Evolutionary conservation across 2,113 vertebrate genomes (phyloP), one percentile per base, ranked within the genome.

Genomic region (Tympanuchus pallidicinctus): DNA sequence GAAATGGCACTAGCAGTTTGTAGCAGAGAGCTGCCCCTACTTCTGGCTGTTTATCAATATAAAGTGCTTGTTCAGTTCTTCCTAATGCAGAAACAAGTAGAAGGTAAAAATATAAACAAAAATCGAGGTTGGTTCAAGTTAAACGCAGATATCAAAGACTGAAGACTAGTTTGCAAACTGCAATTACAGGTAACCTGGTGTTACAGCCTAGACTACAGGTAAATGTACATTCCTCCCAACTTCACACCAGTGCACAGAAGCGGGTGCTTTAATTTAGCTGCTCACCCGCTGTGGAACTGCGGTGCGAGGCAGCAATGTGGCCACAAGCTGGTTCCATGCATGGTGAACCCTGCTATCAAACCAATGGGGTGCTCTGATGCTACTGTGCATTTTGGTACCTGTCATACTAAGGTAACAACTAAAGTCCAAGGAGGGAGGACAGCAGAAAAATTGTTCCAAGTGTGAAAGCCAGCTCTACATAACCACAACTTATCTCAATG

Each of bases 221-320:
- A 59, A 80, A 82, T 4, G 8, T 5, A 9, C 2, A 4, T 12
- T 36, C 54, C 48, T 4, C 30, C 28, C 47, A 30, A 34, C 11
- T 21, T 1, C 64, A 30, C 36, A 10, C 25, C 1, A 42, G 48
- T 0, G 6, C 45, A 30, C 1, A 34, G 43, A 60, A 86, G 78
- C 1, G 4, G 19, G 12, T 64, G 57, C 2, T n/a, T 71, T 4
- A 38, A 43, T 43, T 43, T 43, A 17, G 42, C 5, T 36, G 27
- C 56, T 60, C 10, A 25, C 54, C 13, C 7, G 19, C 36, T 34
- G 28, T 16, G 28, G 16, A 59, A 17, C 15, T 36, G 11, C 0
- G 0, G n/a, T 1, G 0, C 13, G 13, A 57, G 76, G 66, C 66
- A 54, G 36, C 38, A 38, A 47, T 30, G 5, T 34, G 54, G 18